Conservation (phyloP, 2,888 invertebrate genomes). For the Himalopsyche anomala region DNA sequence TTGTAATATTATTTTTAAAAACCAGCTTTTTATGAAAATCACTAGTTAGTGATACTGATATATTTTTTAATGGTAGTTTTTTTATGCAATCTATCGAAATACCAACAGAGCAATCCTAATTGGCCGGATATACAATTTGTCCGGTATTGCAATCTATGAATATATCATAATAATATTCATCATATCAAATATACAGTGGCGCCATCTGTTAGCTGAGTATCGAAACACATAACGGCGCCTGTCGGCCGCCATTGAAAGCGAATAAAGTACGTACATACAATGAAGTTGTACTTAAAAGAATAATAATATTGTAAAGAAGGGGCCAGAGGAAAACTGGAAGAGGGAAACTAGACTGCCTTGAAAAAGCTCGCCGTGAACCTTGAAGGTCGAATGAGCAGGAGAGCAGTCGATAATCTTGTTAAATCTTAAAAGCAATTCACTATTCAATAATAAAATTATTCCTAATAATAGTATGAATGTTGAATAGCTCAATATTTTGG, state of each 20-base stretch:
- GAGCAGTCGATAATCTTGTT: neutral
- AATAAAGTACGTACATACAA: neutral
- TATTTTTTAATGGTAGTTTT: too few species aligned
- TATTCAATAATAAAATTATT: too few species aligned
- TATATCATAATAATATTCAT: neutral
- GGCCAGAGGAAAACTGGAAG: neutral
- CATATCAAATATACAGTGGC: neutral
- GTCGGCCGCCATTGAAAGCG: slow-evolving; percentile 8
- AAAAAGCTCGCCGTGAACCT: slow-evolving; percentile 9
- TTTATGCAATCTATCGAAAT: too few species aligned
- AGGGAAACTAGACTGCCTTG: slow-evolving; percentile 28
- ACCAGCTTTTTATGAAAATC: too few species aligned
- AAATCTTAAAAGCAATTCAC: neutral
- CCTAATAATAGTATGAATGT: too few species aligned
- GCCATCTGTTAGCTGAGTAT: neutral
- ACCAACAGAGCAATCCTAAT: too few species aligned
- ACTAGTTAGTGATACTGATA: too few species aligned
- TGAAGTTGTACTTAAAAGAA: neutral
- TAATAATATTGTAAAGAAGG: slow-evolving; percentile 5
- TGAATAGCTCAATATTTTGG: too few species aligned
- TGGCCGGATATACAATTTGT: too few species aligned
- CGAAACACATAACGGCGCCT: neutral
- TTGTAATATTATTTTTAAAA: too few species aligned
- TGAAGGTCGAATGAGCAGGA: slow-evolving; percentile 15
- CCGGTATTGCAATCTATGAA: too few species aligned